Conservation (phyloP, 2,113 vertebrate genomes). For the Xiphorhynchus elegans region DNA sequence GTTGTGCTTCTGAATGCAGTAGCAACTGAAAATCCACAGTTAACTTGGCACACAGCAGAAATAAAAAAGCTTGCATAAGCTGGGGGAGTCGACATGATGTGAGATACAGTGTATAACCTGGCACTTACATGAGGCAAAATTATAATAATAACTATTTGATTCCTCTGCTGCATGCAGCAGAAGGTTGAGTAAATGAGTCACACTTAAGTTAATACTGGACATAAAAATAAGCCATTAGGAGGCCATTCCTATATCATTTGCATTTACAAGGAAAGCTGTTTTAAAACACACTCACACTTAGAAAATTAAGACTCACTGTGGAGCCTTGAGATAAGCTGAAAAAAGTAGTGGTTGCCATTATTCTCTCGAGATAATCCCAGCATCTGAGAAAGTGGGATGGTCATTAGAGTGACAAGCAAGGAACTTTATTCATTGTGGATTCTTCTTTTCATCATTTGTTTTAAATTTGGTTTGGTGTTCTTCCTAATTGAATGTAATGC, state of each 20-base stretch:
- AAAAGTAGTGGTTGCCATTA: not conserved
- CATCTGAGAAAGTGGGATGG: not conserved
- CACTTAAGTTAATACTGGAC: conserved; percentile 22
- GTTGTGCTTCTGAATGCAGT: not conserved
- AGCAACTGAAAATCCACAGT: not conserved
- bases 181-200: conserved; percentile 32
- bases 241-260: not conserved
- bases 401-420: not conserved
- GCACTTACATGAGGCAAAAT: not conserved
- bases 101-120: not conserved
- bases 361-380: not conserved
- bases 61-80: not conserved
- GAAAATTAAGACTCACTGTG: not conserved
- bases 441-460: not conserved
- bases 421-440: not conserved
- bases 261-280: conserved; percentile 27
- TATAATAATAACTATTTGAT: not conserved
- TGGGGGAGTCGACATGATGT: not conserved
- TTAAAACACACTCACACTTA: not conserved
- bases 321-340: not conserved
- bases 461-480: conserved; percentile 30
- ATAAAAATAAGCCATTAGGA: conserved; percentile 38
- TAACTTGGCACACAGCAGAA: not conserved
- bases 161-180: not conserved
- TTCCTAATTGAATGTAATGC: conserved; percentile 44